A percentile compares a stretch with the other conserved stretches of the same genome.
Evolutionary conservation across 1,140 invertebrate species (phyloP).

Genomic region (Phymastichus coffea): DNA sequence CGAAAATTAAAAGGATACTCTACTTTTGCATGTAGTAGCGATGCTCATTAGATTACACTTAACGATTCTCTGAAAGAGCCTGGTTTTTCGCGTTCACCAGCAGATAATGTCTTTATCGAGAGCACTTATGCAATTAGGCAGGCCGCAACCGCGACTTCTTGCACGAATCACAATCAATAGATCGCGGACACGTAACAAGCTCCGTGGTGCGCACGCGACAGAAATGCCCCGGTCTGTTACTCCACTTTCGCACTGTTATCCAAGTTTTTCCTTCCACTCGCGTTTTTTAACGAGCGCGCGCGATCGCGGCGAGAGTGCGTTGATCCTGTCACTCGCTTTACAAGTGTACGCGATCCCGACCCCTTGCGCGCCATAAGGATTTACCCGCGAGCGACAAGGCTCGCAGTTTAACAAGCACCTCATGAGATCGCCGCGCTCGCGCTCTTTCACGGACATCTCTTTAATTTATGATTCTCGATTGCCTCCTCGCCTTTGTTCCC

Average conservation of each 20-base stretch:
- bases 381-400: slow-evolving; percentile 2
- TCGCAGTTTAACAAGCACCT: slow-evolving; percentile 12
- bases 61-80: no score
- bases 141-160: not conserved
- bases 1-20: no score
- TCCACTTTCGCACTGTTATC: no score
- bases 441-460: not conserved
- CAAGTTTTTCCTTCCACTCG: no score
- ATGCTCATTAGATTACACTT: no score
- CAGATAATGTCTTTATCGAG: not conserved
- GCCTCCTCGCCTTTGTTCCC: not conserved
- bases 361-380: not conserved
- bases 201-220: not conserved
- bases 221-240: no score
- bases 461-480: slow-evolving; percentile 15
- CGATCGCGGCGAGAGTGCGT: slow-evolving; percentile 3
- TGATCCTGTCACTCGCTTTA: slow-evolving; percentile 2
- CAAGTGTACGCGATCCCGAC: not conserved
- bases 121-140: not conserved
- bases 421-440: not conserved
- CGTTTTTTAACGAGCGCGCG: slow-evolving; percentile 12
- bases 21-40: no score
- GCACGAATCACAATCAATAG: not conserved
- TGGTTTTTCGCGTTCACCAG: no score
- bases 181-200: no score